Evolutionary conservation across 2,113 vertebrate genomes (phyloP), one percentile per base, ranked within the genome.

Genomic region (Nannospalax galili): DNA sequence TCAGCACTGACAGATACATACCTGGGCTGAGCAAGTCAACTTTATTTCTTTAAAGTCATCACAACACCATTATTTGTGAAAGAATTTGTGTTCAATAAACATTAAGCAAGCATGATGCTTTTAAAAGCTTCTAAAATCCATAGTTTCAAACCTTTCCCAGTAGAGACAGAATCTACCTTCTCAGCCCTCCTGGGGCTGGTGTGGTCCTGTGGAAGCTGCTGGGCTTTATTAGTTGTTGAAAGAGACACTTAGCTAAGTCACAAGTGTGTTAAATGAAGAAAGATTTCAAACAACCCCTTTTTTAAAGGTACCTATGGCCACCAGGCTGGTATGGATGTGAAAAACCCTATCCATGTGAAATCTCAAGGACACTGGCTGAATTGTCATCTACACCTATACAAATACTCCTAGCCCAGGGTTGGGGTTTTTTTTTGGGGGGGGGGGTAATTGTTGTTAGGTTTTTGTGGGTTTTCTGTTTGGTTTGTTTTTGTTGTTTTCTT

Each of bases 1-100:
- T 64, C 19, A 42, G 88, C 92, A 77, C 2, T 64, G 86, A 94
- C 72, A 84, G 93, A 81, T 24, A 65, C 42, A 35, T 1, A 56
- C 64, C 56, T 67, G 17, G 14, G 95, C 70, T 88, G 56, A 67
- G 92, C 79, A 45, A 52, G 42, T 20, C 30, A 35, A 52, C 28
- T 82, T 64, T 64, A 89, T 91, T 95, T 96, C 95, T 97, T 92
- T 87, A 94, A 84, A 84, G 82, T 75, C 82, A 58, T 77, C 91
- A 70, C 69, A 88, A 84, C 88, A 58, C 65, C 52, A 80, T 96
- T 93, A 97, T 95, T 95, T 95, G 91, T 56, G 35, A 92, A 93
- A 97, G 85, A 96, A 95, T 89, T 94, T 96, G 95, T 48, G 56
- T 92, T 90, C 88, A 86, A 87, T 92, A 86, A 97, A 93, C 95